Conservation (phyloP, 2,797 vertebrate genomes). For the Eutrigla gurnardus region DNA sequence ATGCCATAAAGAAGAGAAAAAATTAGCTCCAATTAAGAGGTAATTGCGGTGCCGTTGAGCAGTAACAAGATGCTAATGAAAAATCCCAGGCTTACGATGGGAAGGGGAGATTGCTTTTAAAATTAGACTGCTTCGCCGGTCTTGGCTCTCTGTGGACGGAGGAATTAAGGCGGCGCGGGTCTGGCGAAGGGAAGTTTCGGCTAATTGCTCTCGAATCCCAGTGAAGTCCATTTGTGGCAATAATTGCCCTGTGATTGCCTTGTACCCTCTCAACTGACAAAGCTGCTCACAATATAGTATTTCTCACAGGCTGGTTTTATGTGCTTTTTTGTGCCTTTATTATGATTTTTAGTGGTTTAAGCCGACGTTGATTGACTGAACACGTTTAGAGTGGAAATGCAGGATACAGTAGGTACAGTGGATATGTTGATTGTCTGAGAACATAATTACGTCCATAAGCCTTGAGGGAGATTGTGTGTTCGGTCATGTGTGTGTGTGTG, state of each 20-base stretch:
- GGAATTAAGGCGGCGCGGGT: slow-evolving; percentile 34
- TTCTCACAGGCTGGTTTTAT: neutral
- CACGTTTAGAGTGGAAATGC: neutral
- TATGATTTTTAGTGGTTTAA: neutral
- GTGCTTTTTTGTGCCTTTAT: neutral
- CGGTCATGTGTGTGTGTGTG: neutral
- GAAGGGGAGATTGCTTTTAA: slow-evolving; percentile 62
- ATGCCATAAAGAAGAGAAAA: slow-evolving; percentile 63
- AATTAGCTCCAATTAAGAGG: slow-evolving; percentile 65
- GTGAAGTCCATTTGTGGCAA: slow-evolving; percentile 52
- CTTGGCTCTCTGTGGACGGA: slow-evolving; percentile 36
- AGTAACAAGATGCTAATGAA: slow-evolving; percentile 72
- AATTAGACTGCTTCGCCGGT: slow-evolving; percentile 42
- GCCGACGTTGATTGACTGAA: neutral
- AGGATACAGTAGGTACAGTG: neutral
- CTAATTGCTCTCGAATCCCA: slow-evolving; percentile 64
- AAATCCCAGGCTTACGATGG: slow-evolving; percentile 52
- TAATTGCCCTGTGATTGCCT: slow-evolving; percentile 49
- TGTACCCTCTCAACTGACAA: slow-evolving; percentile 34
- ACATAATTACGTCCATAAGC: neutral
- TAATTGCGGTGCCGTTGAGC: slow-evolving; percentile 67
- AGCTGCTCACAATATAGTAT: slow-evolving; percentile 23
- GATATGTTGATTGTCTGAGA: neutral
- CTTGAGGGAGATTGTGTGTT: neutral
- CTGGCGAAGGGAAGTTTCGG: slow-evolving; percentile 35